Evolutionary conservation across 2,888 invertebrate genomes (phyloP), one percentile per base, ranked within the genome.

Genomic region (Cotesia congregata): DNA sequence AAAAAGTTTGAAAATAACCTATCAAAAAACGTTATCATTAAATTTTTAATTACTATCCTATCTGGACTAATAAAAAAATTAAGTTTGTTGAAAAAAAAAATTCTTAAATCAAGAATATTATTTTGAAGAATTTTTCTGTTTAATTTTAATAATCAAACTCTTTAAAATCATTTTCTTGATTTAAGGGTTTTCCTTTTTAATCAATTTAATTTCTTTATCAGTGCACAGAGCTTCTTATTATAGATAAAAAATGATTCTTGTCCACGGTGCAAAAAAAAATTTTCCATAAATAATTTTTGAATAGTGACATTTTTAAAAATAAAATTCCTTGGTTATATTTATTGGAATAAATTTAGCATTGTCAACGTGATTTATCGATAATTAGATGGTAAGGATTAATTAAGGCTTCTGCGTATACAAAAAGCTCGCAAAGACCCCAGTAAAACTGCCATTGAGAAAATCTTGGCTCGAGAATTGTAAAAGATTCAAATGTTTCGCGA

Each of bases 401-500:
- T 65, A 30, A 50, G 20, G 65, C 72, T 72, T 50, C 65, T 71
- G 62, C 59, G 30, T 40, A 62, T 38, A 15, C 7, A 6, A 62
- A 71, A 40, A 12, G 15, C n/a, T 17, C 39, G 62, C n/a, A n/a
- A 15, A 64, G 9, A 20, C 7, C 9, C 20, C 7, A 38, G 39
- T 39, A 64, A 12, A 12, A 12, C 12, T 50, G 50, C 50, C 12
- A 50, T 50, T 12, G 50, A 50, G 50, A 50, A 50, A 50, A 50
- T 50, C 50, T 50, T 50, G 50, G 9, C 50, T 12, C 7, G 50
- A 12, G 50, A 50, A 50, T 50, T 50, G 50, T 50, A 50, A 50
- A 65, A 72, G 64, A 67, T 76, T 72, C 30, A 76, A 72, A 72
- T 60, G 72, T 72, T 72, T 62, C 65, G n/a, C 39, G 72, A 72